Evolutionary conservation across 2,113 vertebrate species (phyloP).

Genomic region (Collichthys lucidus): DNA sequence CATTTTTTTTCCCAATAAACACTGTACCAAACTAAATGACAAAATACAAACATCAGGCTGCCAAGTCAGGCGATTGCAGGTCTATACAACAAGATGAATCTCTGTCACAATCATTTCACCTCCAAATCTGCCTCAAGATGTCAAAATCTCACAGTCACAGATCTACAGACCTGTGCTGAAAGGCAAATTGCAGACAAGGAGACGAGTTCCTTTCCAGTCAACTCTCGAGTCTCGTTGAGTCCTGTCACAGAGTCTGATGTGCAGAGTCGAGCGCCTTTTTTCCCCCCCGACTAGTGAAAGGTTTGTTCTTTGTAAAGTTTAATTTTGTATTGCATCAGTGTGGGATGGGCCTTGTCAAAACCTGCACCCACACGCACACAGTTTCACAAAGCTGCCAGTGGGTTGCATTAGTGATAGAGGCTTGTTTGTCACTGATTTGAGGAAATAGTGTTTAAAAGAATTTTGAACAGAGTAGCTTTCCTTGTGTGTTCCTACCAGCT

Average conservation of each 20-base stretch:
- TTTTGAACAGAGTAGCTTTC: constrained; percentile 5
- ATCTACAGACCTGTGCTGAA: constrained; percentile 23
- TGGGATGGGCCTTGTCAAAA: constrained; percentile 20
- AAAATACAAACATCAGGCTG: constrained; percentile 51
- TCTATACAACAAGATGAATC: constrained; percentile 19
- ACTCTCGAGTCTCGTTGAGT: constrained; percentile 45
- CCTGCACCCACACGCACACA: constrained; percentile 1
- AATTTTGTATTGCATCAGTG: constrained; percentile 54
- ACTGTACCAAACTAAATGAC: constrained; percentile 48
- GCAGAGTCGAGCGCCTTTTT: constrained; percentile 28
- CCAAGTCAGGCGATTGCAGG: constrained; percentile 47
- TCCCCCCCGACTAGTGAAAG: background rate
- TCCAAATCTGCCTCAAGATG: background rate
- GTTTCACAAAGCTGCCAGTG: constrained; percentile 50
- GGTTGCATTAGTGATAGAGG: constrained; percentile 31
- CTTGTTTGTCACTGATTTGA: constrained; percentile 36
- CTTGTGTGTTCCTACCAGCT: constrained; percentile 5
- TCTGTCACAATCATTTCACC: constrained; percentile 32
- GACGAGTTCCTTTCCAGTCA: constrained; percentile 1
- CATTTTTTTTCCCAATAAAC: constrained; percentile 39
- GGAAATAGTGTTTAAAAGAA: constrained; percentile 26
- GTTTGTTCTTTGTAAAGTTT: constrained; percentile 28
- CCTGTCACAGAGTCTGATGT: constrained; percentile 51
- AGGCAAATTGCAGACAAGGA: background rate
- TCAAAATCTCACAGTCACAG: constrained; percentile 25